Base-by-base conservation (phyloP, 92 coral and sea anemone species). In the Palythoa grandiflora region DNA sequence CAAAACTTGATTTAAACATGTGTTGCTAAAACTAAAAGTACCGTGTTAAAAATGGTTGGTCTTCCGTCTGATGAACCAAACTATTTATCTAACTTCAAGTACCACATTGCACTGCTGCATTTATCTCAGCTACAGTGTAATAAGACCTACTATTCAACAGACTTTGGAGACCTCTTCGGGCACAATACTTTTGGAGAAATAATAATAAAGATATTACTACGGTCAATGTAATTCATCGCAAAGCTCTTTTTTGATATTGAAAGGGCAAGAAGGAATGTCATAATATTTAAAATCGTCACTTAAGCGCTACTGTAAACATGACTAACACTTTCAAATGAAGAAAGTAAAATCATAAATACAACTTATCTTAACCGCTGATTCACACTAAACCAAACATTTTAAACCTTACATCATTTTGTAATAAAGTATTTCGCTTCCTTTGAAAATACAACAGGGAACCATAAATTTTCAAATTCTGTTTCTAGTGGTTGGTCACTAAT, bases 11-110 rank as follows among this genome's bases (percentile, higher is more conserved):
- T 40, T 73, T 48, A 19, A 48, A 35, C 13, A 15, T 14, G 15
- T 36, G 51, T 78, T 14, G 68, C 59, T 79, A 70, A 79, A 79
- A 63, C 59, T 79, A 70, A 79, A 79, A 17, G 48, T 59, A 73
- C 28, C 63, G 70, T 38, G 35, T 0, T 2, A 14, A 70, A 38
- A 35, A 11, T 70, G 21, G 75, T 38, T 37, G 47, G 75, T 70
- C 38, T 70, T 35, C 47, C 36, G 36, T 70, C 75, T 70, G 75
- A 51, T 81, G 5, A 35, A 28, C 14, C 28, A 28, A 28, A 28
- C 28, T 28, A 28, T 16, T 9, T 44, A 57, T 63, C 66, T 39
- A 50, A 81, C 52, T 81, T 15, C n/a, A 81, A 81, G 75, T 50
- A 48, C 75, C 9, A 28, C 28, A 28, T 3, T 75, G 39, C 37